Evolutionary conservation across 2,888 invertebrate species (phyloP).

Genomic region (Scaptodrosophila latifasciaeformis): DNA sequence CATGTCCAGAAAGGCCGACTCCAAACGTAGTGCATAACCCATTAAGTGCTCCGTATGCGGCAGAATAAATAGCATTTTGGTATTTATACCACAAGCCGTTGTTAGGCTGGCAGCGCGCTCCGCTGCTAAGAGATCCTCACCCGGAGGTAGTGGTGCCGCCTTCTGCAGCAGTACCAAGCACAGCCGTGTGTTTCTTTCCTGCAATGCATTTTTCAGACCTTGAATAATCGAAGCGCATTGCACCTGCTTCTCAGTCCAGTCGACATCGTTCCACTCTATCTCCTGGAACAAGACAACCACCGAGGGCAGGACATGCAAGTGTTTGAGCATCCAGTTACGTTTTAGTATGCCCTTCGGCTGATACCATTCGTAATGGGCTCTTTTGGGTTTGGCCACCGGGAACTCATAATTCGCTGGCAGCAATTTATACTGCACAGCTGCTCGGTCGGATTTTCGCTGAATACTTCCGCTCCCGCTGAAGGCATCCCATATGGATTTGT

Average conservation of each 20-base stretch:
- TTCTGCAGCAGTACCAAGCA: conserved; percentile 94
- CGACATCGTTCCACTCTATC: conserved; percentile 96
- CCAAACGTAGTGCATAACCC: conserved; percentile 85
- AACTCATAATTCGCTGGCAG: conserved; percentile 90
- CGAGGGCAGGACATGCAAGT: conserved; percentile 91
- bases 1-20: conserved; percentile 94
- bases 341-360: conserved; percentile 95
- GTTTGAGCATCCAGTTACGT: conserved; percentile 96
- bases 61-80: conserved; percentile 93
- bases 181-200: conserved; percentile 80
- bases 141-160: conserved; percentile 84
- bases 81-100: conserved; percentile 91
- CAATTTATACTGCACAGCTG: conserved; percentile 88
- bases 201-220: conserved; percentile 79
- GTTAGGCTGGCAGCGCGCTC: conserved; percentile 94
- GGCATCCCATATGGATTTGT: conserved; percentile 95
- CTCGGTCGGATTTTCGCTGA: conserved; percentile 83
- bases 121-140: conserved; percentile 89
- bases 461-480: conserved; percentile 85
- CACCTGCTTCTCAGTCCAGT: conserved; percentile 95
- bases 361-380: conserved; percentile 95
- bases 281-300: conserved; percentile 97
- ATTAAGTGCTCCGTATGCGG: conserved; percentile 92
- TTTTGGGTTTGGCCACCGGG: conserved; percentile 89
- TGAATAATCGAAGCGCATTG: conserved; percentile 95